Conservation (phyloP, 2,888 invertebrate genomes). For the Hylaea fasciaria region DNA sequence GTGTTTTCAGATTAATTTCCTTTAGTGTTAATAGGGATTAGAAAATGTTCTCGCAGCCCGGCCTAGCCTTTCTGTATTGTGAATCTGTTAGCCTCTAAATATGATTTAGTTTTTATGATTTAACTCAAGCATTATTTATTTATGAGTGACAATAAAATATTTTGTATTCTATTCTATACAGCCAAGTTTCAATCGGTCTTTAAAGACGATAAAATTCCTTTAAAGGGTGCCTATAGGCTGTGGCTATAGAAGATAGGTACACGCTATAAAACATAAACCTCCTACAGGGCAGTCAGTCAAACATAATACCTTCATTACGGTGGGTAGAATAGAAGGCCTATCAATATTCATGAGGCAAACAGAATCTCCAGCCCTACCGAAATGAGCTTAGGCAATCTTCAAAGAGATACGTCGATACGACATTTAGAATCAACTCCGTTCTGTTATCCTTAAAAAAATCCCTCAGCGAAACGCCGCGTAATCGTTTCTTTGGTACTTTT, state of each 20-base stretch:
- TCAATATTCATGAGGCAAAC: slow-evolving; percentile 44
- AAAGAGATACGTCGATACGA: slow-evolving; percentile 51
- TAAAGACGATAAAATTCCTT: neutral
- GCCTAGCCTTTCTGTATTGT: too few species aligned
- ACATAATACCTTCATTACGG: slow-evolving; percentile 33
- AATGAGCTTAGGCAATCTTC: slow-evolving; percentile 52
- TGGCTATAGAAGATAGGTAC: too few species aligned
- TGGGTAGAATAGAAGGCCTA: slow-evolving; percentile 30
- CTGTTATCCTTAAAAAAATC: slow-evolving; percentile 33
- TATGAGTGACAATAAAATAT: too few species aligned
- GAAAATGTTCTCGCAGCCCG: too few species aligned
- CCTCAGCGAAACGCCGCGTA: slow-evolving; percentile 16
- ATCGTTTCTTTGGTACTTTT: slow-evolving; percentile 22
- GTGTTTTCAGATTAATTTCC: neutral
- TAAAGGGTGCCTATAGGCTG: too few species aligned
- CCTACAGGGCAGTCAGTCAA: neutral
- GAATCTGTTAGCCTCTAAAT: too few species aligned
- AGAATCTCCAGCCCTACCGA: slow-evolving; percentile 43
- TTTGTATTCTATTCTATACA: too few species aligned
- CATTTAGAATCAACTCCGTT: slow-evolving; percentile 49
- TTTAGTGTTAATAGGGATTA: too few species aligned
- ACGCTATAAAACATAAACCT: too few species aligned
- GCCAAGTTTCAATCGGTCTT: too few species aligned
- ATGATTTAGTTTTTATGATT: too few species aligned
- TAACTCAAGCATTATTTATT: too few species aligned